phyloP scores from a whole-genome alignment of 1,140 invertebrate genomes.

The Batillaria attramentaria region DNA sequence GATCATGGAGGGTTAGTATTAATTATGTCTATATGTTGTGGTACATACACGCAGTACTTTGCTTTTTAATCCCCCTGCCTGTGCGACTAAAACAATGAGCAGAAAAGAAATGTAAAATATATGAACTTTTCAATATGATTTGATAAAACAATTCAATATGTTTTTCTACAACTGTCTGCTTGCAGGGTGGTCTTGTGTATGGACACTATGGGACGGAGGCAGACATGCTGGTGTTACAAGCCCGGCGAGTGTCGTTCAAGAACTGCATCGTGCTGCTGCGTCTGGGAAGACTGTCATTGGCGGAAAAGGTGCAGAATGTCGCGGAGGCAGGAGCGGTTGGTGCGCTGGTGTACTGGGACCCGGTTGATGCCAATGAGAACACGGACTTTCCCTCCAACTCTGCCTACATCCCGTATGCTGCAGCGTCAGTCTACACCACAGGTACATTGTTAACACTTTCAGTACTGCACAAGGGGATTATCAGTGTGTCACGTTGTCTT shows the following conservation, averaged over 20 bases:
- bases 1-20: neutral
- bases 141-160: too few species aligned
- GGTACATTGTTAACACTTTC: too few species aligned
- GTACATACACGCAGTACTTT: neutral
- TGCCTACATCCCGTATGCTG: conserved; percentile 38
- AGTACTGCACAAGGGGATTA: too few species aligned
- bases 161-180: too few species aligned
- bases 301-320: conserved; percentile 35
- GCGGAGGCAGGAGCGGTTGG: conserved; percentile 28
- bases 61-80: too few species aligned
- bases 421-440: conserved; percentile 27
- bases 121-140: too few species aligned
- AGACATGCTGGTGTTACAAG: conserved; percentile 34
- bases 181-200: conserved; percentile 41
- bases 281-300: conserved; percentile 33
- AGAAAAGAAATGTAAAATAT: too few species aligned
- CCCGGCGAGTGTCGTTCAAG: conserved; percentile 22
- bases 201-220: conserved; percentile 42
- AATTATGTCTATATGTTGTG: neutral
- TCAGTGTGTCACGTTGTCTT: too few species aligned
- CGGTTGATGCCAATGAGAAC: conserved; percentile 18
- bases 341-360: conserved; percentile 43
- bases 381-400: conserved; percentile 9
- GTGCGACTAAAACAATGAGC: too few species aligned
- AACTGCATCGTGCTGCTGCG: conserved; percentile 35